Base-by-base conservation (phyloP, 92 coral and sea anemone genomes). In the Bergia sp. region DNA sequence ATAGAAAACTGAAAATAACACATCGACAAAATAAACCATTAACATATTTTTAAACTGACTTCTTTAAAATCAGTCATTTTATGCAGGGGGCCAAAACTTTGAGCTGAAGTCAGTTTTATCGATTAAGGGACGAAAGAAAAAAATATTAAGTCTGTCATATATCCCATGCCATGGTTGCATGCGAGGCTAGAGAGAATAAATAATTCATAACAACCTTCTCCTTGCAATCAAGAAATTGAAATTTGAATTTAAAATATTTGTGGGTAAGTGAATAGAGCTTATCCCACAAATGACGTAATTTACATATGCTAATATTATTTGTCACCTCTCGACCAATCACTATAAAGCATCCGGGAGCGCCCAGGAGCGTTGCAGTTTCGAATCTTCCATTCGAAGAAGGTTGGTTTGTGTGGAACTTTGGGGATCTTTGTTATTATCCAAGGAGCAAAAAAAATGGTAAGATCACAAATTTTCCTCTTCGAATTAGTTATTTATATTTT, bases 321-420 rank as follows among this genome's bases (percentile, higher is more conserved):
- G 78, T 47, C 87, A 84, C 77, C 44, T 69, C 77, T 71, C 87
- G 44, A 71, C 87, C 87, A 84, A 84, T 84, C 87, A 84, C 15
- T 69, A 29, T 44, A 69, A 69, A 84, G 87, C 87, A 84, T 84
- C 66, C 87, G 87, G 87, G 87, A 84, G 87, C 87, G 87, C 87
- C 87, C 79, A 72, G 72, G 79, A 67, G 58, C 79, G 87, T 71
- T 84, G 87, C 79, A 84, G 87, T 84, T 84, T 84, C 87, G 87
- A 84, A 84, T 84, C 87, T 84, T 84, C 76, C 79, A 84, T 84
- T 84, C 78, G 87, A 69, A 84, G 87, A 45, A 53, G 87, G 87
- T 42, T 61, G 38, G 38, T 36, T 84, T 69, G 67, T n/a, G 61
- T 44, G 13, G 16, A 41, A 71, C 44, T 23, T 29, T 47, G 67